A percentile compares a stretch with the other conserved stretches of the same genome.
These are phyloP conservation scores for Dascillus cervinus DNA, from an alignment of 2,888 invertebrate species.

Conservation along the genomic window DNA sequence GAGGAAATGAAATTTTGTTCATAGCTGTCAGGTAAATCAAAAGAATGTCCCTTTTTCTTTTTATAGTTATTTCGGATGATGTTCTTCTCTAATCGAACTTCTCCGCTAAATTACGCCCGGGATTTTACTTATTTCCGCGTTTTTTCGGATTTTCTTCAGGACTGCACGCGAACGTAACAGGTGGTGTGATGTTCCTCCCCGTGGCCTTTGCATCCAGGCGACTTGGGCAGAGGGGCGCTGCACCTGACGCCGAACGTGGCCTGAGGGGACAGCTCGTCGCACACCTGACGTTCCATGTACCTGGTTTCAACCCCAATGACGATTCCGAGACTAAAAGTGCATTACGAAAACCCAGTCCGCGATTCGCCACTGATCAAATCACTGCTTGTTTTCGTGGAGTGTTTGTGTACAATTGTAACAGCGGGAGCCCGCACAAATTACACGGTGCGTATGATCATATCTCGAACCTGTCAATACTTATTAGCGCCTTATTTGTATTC, in stretches of 20 bases:
- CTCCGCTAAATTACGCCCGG: no score
- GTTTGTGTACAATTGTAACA: no score
- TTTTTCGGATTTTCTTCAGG: slow-evolving; percentile 1
- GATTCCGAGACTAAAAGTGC: slow-evolving; percentile 9
- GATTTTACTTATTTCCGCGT: slow-evolving; percentile 1
- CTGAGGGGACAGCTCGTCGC: slow-evolving; percentile 15
- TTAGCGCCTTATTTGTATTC: no score
- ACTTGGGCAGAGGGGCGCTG: slow-evolving; percentile 8
- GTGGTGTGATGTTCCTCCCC: slow-evolving; percentile 19
- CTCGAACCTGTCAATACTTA: no score
- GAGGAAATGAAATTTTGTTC: slow-evolving; percentile 41
- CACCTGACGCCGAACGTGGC: slow-evolving; percentile 15
- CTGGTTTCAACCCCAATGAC: slow-evolving; percentile 13
- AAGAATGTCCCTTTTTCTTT: no score
- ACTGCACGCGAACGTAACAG: slow-evolving; percentile 19
- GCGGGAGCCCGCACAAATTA: no score
- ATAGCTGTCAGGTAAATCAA: slow-evolving; percentile 39
- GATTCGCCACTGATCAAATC: slow-evolving; percentile 9
- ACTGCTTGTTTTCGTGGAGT: slow-evolving; percentile 3
- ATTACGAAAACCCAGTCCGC: slow-evolving; percentile 10
- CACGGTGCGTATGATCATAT: no score
- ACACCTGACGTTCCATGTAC: slow-evolving; percentile 17
- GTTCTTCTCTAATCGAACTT: no score
- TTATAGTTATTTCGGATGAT: no score
- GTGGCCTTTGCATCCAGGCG: slow-evolving; percentile 6